phyloP scores from a whole-genome alignment of 2,888 invertebrate genomes.

The Tenodera sinensis region DNA sequence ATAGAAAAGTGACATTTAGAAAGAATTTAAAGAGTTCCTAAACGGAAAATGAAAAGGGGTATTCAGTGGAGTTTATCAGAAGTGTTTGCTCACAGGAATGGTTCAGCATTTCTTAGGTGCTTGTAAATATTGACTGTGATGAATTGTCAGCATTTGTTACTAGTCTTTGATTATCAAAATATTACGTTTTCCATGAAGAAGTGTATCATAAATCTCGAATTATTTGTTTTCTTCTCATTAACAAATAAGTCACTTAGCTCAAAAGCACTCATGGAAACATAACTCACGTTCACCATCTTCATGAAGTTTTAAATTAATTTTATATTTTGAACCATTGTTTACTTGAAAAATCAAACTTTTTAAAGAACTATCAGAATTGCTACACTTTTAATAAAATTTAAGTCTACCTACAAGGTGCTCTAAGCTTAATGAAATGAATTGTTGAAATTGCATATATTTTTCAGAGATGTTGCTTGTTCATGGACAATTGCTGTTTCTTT shows the following conservation, averaged over 20 bases:
- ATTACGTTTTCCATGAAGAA: neutral
- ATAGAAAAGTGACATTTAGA: neutral
- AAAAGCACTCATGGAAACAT: neutral
- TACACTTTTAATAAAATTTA: neutral
- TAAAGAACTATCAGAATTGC: neutral
- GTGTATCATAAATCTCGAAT: neutral
- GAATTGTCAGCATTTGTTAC: neutral
- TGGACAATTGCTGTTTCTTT: neutral
- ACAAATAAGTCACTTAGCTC: neutral
- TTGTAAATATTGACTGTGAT: neutral
- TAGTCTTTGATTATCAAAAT: neutral
- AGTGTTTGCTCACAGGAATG: neutral
- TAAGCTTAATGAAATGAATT: neutral
- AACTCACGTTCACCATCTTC: neutral
- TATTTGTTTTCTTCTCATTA: neutral
- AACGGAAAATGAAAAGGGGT: neutral
- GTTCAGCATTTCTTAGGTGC: neutral
- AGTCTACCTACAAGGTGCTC: neutral
- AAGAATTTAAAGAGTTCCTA: neutral
- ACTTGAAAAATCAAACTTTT: neutral
- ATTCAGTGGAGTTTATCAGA: neutral
- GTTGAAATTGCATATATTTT: neutral
- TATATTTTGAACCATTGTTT: neutral
- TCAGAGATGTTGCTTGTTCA: neutral
- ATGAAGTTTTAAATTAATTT: neutral